Evolutionary conservation across 2,888 invertebrate genomes (phyloP), one percentile per base, ranked within the genome.

Genomic region (Biston betularia): DNA sequence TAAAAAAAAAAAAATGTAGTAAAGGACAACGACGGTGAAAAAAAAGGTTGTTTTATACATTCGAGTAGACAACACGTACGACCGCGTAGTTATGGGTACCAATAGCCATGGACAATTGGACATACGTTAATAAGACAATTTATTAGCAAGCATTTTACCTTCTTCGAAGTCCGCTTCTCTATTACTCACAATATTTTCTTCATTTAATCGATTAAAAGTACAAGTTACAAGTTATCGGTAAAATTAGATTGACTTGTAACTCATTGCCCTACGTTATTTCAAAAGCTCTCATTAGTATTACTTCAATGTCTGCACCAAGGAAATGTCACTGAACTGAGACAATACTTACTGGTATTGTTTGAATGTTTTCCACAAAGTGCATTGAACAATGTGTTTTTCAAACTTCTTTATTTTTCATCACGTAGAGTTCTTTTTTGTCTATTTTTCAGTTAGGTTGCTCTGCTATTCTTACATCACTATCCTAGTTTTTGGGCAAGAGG

Each of bases 291-390:
- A 65, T 66, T 59, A 61, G 56, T 38, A 62, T 54, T 60, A 38
- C 58, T 56, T 59, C 58, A 40, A 68, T 40, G 59, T 52, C 52
- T 67, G 55, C 56, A 56, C 50, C 55, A 44, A 63, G 64, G 24
- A 63, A 65, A 67, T 68, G 65, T 71, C 70, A 62, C 67, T 68
- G 69, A 71, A 69, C 65, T 57, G 52, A 68, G 55, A 71, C 73
- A 73, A 70, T 69, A 70, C 63, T 67, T 68, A 65, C 63, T 69
- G 24, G 24, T 24, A 24, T 24, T 24, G 71, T 68, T 70, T 53
- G 57, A 55, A 65, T 63, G 67, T 71, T 58, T 40, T 66, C 58
- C 35, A 24, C 50, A 58, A 53, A 54, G 46, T 44, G 60, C 49
- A 55, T 50, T 55, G 59, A 65, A 59, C 59, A 44, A 55, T 65